Base-by-base conservation (phyloP, 2,888 invertebrate species). In the Scrobipalpa atriplicella region DNA sequence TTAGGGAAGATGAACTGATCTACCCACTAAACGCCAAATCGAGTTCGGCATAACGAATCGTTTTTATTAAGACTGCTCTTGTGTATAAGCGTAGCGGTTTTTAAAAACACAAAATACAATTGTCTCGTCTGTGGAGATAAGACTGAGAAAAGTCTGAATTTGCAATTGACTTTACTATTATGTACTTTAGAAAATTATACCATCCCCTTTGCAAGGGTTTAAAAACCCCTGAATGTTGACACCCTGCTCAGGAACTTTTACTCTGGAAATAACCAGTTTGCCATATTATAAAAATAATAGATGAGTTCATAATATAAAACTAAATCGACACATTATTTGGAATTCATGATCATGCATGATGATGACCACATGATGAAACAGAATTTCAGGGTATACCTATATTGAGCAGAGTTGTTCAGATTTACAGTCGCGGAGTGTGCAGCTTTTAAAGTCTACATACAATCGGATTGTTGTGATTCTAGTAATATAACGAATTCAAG, bases 81-180 rank as follows among this genome's bases (percentile, higher is more conserved):
- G 70, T 71, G 71, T 70, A 66, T 71, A 71, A 71, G 69, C 64
- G 61, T 67, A 69, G 67, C 67, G 66, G 62, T 68, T 67, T 68
- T 66, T 51, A 64, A 62, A 64, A 52, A 51, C 36, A 13, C 5
- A 39, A 36, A 62, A 36, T 29, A 56, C 21, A 36, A 75, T 73
- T 72, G 73, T 73, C 70, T 78, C 72, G 71, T 70, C 51, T 69
- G 72, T 77, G 16, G 80, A 78, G 80, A 81, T 80, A 83, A 86
- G 88, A 88, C 88, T 89, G 87, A 87, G 80, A 41, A 73, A 83
- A 87, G 86, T 86, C 86, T 87, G 85, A 86, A 78, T 74, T 76
- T 62, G 29, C 62, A 67, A 68, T 56, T 68, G 65, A 67, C 66
- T 52, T 29, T 29, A 29, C 29, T 29, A 3, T 29, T 29, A 29